Evolutionary conservation across 1,140 invertebrate genomes (phyloP).

Genomic region (Drosophila sturtevanti): DNA sequence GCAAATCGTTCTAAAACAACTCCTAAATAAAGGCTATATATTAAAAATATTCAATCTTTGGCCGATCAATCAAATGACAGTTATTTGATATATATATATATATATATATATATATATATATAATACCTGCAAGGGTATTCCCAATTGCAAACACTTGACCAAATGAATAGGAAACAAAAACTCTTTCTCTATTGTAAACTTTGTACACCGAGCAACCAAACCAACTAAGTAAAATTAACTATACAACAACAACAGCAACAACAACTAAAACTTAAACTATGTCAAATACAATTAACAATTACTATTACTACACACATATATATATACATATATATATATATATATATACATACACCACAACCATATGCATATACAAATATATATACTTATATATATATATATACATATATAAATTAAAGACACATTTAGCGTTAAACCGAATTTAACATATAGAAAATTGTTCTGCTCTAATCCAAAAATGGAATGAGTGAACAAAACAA

Average conservation of each 20-base stretch:
- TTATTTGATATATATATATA: constrained; percentile 11
- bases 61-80: no score
- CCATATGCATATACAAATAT: background rate
- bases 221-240: constrained; percentile 14
- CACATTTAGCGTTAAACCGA: constrained; percentile 73
- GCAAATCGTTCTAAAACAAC: no score
- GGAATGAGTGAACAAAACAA: constrained; percentile 1
- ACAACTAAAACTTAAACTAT: constrained; percentile 1
- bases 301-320: constrained; percentile 10
- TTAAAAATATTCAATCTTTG: no score
- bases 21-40: no score
- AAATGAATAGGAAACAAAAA: constrained; percentile 2
- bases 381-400: constrained; percentile 8
- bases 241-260: constrained; percentile 34
- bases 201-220: constrained; percentile 66
- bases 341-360: constrained; percentile 15
- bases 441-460: constrained; percentile 54
- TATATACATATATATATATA: constrained; percentile 16
- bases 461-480: constrained; percentile 11
- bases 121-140: constrained; percentile 37
- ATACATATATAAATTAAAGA: constrained; percentile 28
- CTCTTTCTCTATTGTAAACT: constrained; percentile 52
- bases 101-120: constrained; percentile 6
- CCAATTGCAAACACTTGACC: constrained; percentile 16
- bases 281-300: constrained; percentile 34